Evolutionary conservation across 2,113 vertebrate species (phyloP), one percentile per base, ranked within the genome.

Genomic region (Machaerirhynchus nigripectus): DNA sequence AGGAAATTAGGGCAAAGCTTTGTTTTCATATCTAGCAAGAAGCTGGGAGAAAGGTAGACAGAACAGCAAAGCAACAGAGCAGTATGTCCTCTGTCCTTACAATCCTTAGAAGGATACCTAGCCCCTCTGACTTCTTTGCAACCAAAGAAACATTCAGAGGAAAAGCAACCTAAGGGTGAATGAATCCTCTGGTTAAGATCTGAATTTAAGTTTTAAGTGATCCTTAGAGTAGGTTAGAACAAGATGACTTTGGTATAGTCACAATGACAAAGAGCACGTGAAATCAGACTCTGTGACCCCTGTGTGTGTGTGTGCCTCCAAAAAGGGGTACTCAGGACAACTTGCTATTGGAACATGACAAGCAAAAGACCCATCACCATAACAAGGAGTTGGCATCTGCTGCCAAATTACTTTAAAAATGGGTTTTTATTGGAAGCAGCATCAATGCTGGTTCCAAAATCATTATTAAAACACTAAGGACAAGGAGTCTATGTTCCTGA

Each of bases 241-340:
- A 52, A 53, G 19, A 57, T 23, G 18, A 69, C 46, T 31, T 60
- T 46, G 37, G n/a, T 30, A 56, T 0, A 57, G 55, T 15, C 11
- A 47, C 28, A 57, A n/a, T 20, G 19, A 56, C 55, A 77, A 87
- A 86, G 5, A 46, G 4, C 12, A 44, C 1, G 10, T 22, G 35
- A 75, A 71, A 88, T 59, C 39, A 49, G 52, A 71, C 15, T 22
- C 14, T 9, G 50, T 30, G n/a, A n/a, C 11, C 2, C 3, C 2
- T 8, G 3, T 6, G 11, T 37, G 16, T 27, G 17, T 7, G 5
- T 4, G 5, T 0, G 0, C 33, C 8, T 49, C 71, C 33, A 35
- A 73, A 67, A 78, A 55, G 28, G 2, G 6, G 12, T 44, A 70
- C 3, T 27, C 53, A 71, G 35, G 19, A 30, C 42, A 78, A 85